Evolutionary conservation across 2,113 vertebrate genomes (phyloP).

Genomic region (Oceanodroma tethys): DNA sequence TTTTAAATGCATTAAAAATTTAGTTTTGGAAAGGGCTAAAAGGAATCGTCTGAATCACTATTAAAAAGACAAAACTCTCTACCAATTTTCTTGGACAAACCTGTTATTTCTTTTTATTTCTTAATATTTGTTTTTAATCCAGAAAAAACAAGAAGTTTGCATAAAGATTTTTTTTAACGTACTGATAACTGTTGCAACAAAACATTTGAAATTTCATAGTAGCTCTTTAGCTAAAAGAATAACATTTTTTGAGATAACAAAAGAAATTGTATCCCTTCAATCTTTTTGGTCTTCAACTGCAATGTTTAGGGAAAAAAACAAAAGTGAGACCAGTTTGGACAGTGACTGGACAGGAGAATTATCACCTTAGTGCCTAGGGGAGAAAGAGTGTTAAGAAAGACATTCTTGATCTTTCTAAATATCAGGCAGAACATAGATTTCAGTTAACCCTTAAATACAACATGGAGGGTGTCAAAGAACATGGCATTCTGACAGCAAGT

Average conservation of each 20-base stretch:
- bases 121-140: background rate
- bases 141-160: background rate
- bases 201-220: background rate
- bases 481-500: background rate
- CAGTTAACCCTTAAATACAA: background rate
- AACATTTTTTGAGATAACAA: background rate
- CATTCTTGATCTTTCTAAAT: background rate
- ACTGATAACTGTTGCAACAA: background rate
- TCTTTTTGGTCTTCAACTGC: background rate
- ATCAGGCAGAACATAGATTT: background rate
- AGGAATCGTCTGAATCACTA: background rate
- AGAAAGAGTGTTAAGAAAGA: background rate
- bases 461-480: background rate
- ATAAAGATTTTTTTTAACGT: background rate
- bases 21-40: background rate
- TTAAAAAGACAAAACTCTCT: background rate
- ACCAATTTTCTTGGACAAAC: background rate
- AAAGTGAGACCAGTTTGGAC: background rate
- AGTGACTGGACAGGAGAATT: background rate
- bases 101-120: background rate
- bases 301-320: background rate
- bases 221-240: background rate
- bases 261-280: background rate
- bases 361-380: background rate
- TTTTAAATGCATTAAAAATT: background rate